Conservation (phyloP, 2,113 vertebrate genomes). For the Elaphurus davidianus region DNA sequence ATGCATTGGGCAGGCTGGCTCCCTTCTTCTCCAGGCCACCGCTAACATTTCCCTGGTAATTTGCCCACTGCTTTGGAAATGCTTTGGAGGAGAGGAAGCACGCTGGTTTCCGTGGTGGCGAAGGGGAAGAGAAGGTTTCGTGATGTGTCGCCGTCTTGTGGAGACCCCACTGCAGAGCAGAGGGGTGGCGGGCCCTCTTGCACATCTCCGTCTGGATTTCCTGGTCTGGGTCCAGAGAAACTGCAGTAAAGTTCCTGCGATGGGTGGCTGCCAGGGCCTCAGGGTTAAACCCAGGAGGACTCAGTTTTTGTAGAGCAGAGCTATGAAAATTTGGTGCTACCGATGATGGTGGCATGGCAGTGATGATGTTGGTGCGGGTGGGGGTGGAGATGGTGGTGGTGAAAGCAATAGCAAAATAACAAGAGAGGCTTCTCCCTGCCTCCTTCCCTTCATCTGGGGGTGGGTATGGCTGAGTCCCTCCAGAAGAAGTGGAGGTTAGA, state of each 20-base stretch:
- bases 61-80: neutral
- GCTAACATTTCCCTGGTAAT: neutral
- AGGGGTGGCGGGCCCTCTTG: accelerated
- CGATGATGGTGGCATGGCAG: accelerated
- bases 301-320: neutral
- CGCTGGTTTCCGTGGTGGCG: neutral
- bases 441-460: neutral
- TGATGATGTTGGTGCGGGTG: accelerated
- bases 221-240: neutral
- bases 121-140: neutral
- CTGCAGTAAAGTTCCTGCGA: accelerated
- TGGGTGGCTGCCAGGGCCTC: neutral
- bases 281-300: neutral
- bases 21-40: neutral
- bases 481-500: neutral
- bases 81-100: neutral
- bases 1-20: neutral
- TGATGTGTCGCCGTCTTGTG: accelerated
- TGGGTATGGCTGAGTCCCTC: neutral
- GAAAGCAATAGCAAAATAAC: accelerated
- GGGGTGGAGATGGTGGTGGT: neutral
- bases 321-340: too few relatives aligned
- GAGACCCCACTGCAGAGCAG: accelerated
- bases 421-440: neutral
- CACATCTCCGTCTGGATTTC: neutral